A percentile compares a stretch with the other conserved stretches of the same genome.
Conservation (phyloP, 2,113 vertebrate species). For the Gavialis gangeticus region DNA sequence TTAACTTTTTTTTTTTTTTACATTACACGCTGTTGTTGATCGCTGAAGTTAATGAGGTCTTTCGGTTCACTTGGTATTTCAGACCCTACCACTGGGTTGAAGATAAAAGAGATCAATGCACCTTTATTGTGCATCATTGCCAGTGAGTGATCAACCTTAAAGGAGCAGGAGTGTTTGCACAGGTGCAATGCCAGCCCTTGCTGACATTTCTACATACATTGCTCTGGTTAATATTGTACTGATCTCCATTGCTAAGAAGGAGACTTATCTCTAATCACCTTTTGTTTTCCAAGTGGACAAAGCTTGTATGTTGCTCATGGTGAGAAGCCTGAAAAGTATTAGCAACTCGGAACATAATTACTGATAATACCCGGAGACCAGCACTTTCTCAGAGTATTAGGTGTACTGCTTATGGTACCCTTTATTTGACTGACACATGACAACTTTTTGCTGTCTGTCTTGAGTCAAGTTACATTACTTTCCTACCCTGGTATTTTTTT, state of each 20-base stretch:
- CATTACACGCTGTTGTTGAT: constrained; percentile 63
- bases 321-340: constrained; percentile 30
- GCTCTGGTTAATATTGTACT: constrained; percentile 61
- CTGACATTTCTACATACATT: constrained; percentile 8
- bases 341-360: constrained; percentile 58
- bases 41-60: constrained; percentile 73
- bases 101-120: constrained; percentile 72
- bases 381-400: constrained; percentile 36
- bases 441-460: constrained; percentile 58
- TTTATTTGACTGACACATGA: constrained; percentile 65
- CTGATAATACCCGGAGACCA: constrained; percentile 35
- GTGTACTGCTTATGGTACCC: constrained; percentile 35
- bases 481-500: not conserved
- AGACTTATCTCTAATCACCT: not conserved
- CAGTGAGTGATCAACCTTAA: constrained; percentile 34
- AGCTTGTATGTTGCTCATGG: not conserved
- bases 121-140: constrained; percentile 57
- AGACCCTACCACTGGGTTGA: constrained; percentile 53
- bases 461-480: constrained; percentile 21
- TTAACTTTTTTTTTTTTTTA: constrained; percentile 42
- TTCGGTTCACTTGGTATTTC: constrained; percentile 62
- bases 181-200: constrained; percentile 45
- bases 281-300: constrained; percentile 34
- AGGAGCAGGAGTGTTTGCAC: constrained; percentile 62
- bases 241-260: not conserved